Evolutionary conservation across 2,888 invertebrate genomes (phyloP), one percentile per base, ranked within the genome.

Genomic region (Drosophila multiciliata): DNA sequence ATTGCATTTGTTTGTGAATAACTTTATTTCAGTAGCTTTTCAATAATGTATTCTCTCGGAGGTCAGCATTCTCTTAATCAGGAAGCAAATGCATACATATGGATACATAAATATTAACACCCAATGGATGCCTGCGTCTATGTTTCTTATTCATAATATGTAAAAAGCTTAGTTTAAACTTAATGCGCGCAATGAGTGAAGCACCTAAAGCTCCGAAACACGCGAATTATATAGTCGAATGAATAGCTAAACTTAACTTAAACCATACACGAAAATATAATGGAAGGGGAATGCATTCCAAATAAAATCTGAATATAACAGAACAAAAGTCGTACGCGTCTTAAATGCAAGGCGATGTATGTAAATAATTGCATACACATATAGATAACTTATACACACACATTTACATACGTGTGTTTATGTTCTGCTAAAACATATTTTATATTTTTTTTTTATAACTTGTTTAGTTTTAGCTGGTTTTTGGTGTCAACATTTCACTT

Each of bases 141-240:
- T 67, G 45, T 68, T 58, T 42, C 65, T 77, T 73, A 77, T 20
- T 65, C 20, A 26, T 73, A 59, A 70, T 72, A 66, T 71, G 65
- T 86, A 82, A 78, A 80, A 78, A 73, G 82, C 82, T 84, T 82
- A 84, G 82, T 82, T 87, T 82, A 87, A 80, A 79, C 79, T 82
- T 79, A 82, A 79, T 60, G 71, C 72, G 68, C 69, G 60, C 78
- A 75, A 49, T 50, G 55, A 67, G 40, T 67, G 64, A 49, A 68
- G 50, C 32, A 35, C 38, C 54, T 48, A 33, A 38, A 38, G 66
- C 35, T 26, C 32, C 53, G n/a, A 42, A 73, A 62, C 73, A 62
- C 61, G 62, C 65, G 60, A 73, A 79, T 57, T 71, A 80, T 65
- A 55, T 65, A 66, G 65, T 73, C 60, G 42, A 49, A 65, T 67